Evolutionary conservation across 2,888 invertebrate species (phyloP).

Genomic region (Tinea trinotella): DNA sequence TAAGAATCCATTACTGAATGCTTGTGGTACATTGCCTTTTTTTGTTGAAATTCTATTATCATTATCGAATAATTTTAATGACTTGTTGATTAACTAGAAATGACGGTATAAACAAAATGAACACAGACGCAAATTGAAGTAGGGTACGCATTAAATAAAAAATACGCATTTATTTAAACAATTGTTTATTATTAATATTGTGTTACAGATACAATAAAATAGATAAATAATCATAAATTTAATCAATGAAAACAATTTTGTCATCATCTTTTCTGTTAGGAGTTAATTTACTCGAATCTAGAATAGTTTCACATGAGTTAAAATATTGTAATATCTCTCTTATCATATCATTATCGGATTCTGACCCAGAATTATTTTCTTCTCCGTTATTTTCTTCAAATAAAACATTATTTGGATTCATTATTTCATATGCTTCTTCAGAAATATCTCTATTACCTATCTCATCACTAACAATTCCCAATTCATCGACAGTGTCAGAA

Average conservation of each 20-base stretch:
- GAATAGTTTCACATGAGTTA: conserved; percentile 30
- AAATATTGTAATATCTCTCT: conserved; percentile 60
- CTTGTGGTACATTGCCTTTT: too few relatives aligned
- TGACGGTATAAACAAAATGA: too few relatives aligned
- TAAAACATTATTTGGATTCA: background rate
- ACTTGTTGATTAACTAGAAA: too few relatives aligned
- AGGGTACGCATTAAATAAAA: too few relatives aligned
- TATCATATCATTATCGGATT: conserved; percentile 35
- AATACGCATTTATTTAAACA: too few relatives aligned
- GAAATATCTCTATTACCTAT: conserved; percentile 30
- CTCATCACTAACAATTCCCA: background rate
- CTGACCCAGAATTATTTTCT: conserved; percentile 7
- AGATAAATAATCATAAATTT: too few relatives aligned
- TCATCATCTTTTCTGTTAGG: conserved; percentile 49
- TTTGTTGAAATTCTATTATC: too few relatives aligned
- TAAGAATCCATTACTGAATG: too few relatives aligned
- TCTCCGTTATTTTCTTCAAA: background rate
- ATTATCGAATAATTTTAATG: too few relatives aligned
- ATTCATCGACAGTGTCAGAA: background rate
- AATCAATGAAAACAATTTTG: conserved; percentile 45
- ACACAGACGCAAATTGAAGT: too few relatives aligned
- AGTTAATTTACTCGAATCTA: conserved; percentile 39
- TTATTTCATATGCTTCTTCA: conserved; percentile 25
- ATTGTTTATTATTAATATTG: background rate
- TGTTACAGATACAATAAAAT: background rate